Evolutionary conservation across 2,797 vertebrate species (phyloP), one percentile per base, ranked within the genome.

Genomic region (Scomberomorus guttatus): DNA sequence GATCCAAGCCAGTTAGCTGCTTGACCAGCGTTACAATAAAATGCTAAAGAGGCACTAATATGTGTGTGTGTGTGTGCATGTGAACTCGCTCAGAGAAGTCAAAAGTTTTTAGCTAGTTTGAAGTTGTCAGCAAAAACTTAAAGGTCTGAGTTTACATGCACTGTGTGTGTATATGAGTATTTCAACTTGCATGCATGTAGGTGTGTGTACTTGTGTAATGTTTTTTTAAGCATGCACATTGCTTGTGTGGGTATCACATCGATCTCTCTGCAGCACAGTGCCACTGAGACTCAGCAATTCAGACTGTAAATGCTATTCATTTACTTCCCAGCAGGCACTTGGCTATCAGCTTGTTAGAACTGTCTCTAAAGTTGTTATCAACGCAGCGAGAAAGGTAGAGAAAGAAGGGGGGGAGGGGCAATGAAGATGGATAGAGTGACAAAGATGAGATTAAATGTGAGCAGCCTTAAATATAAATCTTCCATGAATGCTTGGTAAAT

Each of bases 311-410:
- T 69, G 71, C 39, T 62, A n/a, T 64, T 78, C 20, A 59, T 83
- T 74, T 72, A 29, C 51, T 54, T 79, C 81, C 44, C 80, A 79
- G 72, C 73, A 66, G 73, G 72, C 61, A 60, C 51, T 42, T 72
- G 14, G 65, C 68, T 48, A 42, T 55, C 9, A 2, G 52, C 66
- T 66, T 72, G n/a, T 83, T 75, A 62, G 63, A 51, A 20, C 46
- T 14, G 32, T 51, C 63, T 67, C 46, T 64, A 25, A 65, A 67
- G 60, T 50, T 79, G 48, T 32, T 52, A 57, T 64, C 61, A 67
- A 54, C 14, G 8, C 37, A 55, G 59, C 42, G 32, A 51, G 54
- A 54, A 22, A 46, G 2, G 57, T 13, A 37, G 29, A 9, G 37
- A 34, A 42, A 42, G 39, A 42, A 39, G 37, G 34, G 2, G 44